Percentiles rank a stretch among this genome's conserved stretches.
These are phyloP conservation scores for Channallabes apus DNA, from an alignment of 2,797 vertebrate species.

Conservation along the genomic window DNA sequence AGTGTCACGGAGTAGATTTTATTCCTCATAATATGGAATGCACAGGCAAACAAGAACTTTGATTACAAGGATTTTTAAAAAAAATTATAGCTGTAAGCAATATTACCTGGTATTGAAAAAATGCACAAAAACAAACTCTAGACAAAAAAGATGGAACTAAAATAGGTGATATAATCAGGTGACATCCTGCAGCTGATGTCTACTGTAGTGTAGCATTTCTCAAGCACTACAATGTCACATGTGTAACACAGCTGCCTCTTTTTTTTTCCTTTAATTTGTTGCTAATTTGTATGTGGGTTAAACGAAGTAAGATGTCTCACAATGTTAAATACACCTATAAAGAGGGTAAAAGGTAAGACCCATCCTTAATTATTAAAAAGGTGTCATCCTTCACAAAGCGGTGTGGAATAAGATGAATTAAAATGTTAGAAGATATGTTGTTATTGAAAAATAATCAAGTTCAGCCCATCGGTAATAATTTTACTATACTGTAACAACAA, in stretches of 20 bases:
- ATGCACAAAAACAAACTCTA: no score
- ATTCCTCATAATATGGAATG: no score
- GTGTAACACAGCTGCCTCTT: background rate
- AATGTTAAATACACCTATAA: background rate
- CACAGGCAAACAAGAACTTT: no score
- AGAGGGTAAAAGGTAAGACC: background rate
- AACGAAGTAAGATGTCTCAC: background rate
- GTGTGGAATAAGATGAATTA: background rate
- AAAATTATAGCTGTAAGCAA: no score
- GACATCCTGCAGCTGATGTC: no score
- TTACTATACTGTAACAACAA: background rate
- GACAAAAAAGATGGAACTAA: no score
- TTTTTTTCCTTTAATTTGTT: background rate
- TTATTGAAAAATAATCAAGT: background rate
- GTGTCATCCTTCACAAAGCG: background rate
- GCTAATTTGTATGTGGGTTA: background rate
- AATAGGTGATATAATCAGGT: no score
- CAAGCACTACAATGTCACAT: no score
- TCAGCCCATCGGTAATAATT: background rate
- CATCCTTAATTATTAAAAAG: conserved; percentile 1
- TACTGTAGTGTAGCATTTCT: no score
- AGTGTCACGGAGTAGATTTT: background rate
- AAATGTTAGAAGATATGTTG: background rate
- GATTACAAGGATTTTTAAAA: no score
- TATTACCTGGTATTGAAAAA: no score